These are phyloP conservation scores for Pantherophis guttatus DNA, from an alignment of 2,113 vertebrate species.

Conservation along the genomic window DNA sequence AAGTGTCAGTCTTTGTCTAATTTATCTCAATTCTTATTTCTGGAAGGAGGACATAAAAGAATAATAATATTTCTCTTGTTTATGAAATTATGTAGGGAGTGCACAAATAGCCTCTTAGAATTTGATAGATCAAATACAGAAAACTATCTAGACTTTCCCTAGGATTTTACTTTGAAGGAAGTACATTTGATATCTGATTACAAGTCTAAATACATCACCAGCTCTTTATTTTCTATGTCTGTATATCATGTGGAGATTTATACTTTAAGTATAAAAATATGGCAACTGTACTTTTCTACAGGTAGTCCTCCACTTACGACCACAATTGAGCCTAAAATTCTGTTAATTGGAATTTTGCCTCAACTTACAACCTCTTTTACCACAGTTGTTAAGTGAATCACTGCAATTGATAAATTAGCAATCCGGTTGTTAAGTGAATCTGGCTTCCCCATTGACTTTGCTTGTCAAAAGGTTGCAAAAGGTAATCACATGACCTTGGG, in stretches of 20 bases:
- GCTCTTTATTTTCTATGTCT: neutral
- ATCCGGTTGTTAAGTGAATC: too few relatives aligned
- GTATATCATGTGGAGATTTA: neutral
- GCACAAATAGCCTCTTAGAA: neutral
- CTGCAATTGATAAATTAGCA: too few relatives aligned
- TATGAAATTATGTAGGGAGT: neutral
- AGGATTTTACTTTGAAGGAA: neutral
- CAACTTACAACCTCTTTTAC: too few relatives aligned
- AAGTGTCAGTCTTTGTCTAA: conserved; percentile 41
- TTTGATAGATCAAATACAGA: neutral
- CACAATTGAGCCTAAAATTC: too few relatives aligned
- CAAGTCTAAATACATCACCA: neutral
- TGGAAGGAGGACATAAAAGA: neutral
- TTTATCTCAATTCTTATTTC: conserved; percentile 3
- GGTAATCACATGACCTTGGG: too few relatives aligned
- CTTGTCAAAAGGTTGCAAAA: too few relatives aligned
- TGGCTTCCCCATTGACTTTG: too few relatives aligned
- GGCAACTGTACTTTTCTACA: neutral
- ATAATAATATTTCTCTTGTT: neutral
- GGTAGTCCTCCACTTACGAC: too few relatives aligned
- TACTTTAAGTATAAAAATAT: neutral
- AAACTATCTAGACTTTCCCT: neutral
- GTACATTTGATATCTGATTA: neutral
- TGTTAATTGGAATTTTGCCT: too few relatives aligned
- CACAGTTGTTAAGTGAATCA: too few relatives aligned